These are phyloP conservation scores for Lagopus muta DNA, from an alignment of 2,113 vertebrate species.

Conservation along the genomic window DNA sequence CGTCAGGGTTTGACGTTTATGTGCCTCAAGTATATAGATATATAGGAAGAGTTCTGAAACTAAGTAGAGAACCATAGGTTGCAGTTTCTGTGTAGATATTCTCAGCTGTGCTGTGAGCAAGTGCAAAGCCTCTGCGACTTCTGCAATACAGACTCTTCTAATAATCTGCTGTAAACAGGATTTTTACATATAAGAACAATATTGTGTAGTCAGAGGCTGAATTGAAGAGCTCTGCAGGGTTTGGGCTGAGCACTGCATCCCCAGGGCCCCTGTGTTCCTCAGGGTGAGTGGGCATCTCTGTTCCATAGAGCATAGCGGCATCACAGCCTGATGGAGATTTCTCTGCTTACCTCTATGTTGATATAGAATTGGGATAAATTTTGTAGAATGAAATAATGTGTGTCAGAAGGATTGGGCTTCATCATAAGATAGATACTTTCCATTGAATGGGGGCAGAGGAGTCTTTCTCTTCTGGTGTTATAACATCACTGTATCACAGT, in stretches of 20 bases:
- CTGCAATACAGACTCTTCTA: neutral
- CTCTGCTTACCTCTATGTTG: no score
- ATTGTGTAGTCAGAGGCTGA: neutral
- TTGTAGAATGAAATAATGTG: neutral
- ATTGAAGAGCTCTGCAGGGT: neutral
- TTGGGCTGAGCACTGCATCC: neutral
- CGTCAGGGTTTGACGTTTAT: conserved; percentile 14
- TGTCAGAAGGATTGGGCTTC: neutral
- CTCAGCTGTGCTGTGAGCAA: neutral
- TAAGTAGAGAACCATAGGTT: neutral
- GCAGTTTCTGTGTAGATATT: neutral
- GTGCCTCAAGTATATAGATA: neutral
- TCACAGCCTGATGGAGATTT: neutral
- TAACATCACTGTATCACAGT: neutral
- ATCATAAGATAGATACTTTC: neutral
- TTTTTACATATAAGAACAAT: accelerated
- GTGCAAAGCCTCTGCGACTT: neutral
- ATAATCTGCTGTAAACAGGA: neutral
- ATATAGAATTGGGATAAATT: neutral
- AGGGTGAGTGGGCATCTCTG: neutral
- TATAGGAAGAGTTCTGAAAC: neutral
- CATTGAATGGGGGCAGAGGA: neutral
- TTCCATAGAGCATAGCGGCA: neutral
- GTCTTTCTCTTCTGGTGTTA: neutral
- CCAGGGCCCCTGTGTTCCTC: no score